A percentile compares a stretch with the other conserved stretches of the same genome.
phyloP scores from a whole-genome alignment of 2,888 invertebrate species.

The Ophioninae sp. region DNA sequence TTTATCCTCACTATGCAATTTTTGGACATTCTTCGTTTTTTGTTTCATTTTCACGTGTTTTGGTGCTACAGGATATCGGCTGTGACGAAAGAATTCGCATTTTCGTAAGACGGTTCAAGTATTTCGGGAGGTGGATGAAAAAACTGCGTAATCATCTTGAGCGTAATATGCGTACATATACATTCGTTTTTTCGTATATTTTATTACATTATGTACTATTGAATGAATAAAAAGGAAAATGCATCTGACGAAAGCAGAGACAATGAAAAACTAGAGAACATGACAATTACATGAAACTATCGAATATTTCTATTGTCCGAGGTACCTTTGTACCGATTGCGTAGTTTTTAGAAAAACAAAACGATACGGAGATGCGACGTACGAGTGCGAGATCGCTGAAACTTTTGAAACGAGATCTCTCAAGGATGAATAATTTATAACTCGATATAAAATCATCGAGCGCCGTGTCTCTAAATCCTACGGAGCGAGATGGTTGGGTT shows the following conservation, averaged over 20 bases:
- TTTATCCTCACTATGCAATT: neutral
- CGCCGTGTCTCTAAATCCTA: too few relatives aligned
- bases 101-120: neutral
- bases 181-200: slow-evolving; percentile 65
- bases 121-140: slow-evolving; percentile 1
- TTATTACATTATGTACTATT: slow-evolving; percentile 63
- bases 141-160: slow-evolving; percentile 52
- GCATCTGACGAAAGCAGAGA: slow-evolving; percentile 18
- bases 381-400: too few relatives aligned
- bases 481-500: too few relatives aligned
- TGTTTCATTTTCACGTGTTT: neutral
- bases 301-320: neutral
- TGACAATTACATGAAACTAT: slow-evolving; percentile 45
- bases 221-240: slow-evolving; percentile 36
- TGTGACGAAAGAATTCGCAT: neutral
- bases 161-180: slow-evolving; percentile 56
- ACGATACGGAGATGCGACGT: too few relatives aligned
- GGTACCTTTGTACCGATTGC: neutral
- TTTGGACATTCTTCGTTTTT: neutral
- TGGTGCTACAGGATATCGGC: neutral
- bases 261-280: neutral
- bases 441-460: too few relatives aligned
- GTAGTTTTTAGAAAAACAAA: too few relatives aligned
- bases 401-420: too few relatives aligned
- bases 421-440: too few relatives aligned